Conservation (phyloP, 2,888 invertebrate species). For the Drosophila neutralis region DNA sequence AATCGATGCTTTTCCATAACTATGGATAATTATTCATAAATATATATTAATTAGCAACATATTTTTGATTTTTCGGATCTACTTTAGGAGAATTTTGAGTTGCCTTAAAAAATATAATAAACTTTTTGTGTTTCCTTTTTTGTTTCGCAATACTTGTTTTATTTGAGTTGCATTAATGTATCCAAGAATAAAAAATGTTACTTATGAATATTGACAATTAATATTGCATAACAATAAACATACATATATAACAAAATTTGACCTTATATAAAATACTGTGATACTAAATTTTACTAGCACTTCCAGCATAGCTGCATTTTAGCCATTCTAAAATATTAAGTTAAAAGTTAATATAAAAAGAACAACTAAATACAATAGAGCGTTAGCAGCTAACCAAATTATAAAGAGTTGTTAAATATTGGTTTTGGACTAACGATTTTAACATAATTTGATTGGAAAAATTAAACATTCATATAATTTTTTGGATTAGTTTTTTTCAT, state of each 20-base stretch:
- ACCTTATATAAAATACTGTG: conserved; percentile 85
- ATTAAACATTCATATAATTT: conserved; percentile 11
- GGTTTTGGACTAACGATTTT: conserved; percentile 20
- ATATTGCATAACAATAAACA: conserved; percentile 41
- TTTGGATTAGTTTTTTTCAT: background rate
- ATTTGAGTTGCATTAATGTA: conserved; percentile 17
- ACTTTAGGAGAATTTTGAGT: background rate
- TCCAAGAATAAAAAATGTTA: conserved; percentile 26
- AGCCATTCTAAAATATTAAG: conserved; percentile 85
- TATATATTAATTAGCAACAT: background rate
- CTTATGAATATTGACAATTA: conserved; percentile 25
- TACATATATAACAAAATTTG: conserved; percentile 77
- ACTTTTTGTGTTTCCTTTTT: background rate
- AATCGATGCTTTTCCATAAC: background rate
- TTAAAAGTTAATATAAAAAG: conserved; percentile 28
- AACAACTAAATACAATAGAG: conserved; percentile 21
- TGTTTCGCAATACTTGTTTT: conserved; percentile 1
- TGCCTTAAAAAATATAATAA: background rate
- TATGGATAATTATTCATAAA: background rate
- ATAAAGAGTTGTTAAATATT: conserved; percentile 17
- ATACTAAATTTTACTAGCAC: conserved; percentile 85
- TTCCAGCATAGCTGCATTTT: conserved; percentile 85
- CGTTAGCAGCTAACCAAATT: conserved; percentile 10
- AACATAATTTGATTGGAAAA: conserved; percentile 8
- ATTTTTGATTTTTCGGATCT: background rate